phyloP scores from a whole-genome alignment of 2,113 vertebrate genomes.

The Zosterops lateralis region DNA sequence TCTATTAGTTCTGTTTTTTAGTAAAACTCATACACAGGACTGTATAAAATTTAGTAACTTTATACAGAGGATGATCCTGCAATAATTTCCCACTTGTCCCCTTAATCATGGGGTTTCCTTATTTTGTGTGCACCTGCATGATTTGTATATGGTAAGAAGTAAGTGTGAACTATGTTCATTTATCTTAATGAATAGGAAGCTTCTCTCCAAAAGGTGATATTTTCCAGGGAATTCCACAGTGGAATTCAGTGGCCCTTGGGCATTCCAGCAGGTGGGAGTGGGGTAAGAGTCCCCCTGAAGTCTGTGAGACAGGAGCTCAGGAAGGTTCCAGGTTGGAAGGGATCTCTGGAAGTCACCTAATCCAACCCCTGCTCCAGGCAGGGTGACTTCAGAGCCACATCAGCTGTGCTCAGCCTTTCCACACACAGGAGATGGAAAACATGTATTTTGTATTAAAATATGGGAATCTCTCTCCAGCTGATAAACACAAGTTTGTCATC shows the following conservation, averaged over 20 bases:
- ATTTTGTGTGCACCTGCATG: neutral
- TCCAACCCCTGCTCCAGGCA: neutral
- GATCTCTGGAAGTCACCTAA: neutral
- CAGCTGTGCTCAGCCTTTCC: neutral
- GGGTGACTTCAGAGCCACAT: neutral
- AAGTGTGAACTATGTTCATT: neutral
- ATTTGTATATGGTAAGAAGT: neutral
- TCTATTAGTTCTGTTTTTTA: fast-evolving
- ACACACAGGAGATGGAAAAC: neutral
- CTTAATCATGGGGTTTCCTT: neutral
- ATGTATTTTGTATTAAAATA: neutral
- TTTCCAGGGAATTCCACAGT: neutral
- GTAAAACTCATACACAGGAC: neutral
- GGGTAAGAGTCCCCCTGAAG: neutral
- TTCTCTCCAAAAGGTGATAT: neutral
- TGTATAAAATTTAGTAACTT: neutral
- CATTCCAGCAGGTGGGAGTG: neutral
- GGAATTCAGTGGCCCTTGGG: neutral
- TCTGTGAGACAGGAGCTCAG: neutral
- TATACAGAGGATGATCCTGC: neutral
- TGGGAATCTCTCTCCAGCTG: neutral
- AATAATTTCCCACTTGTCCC: neutral
- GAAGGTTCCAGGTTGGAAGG: neutral
- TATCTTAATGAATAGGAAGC: neutral
- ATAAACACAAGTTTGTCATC: neutral